A percentile compares a stretch with the other conserved stretches of the same genome.
phyloP scores from a whole-genome alignment of 2,113 vertebrate genomes.

The Electrona antarctica region DNA sequence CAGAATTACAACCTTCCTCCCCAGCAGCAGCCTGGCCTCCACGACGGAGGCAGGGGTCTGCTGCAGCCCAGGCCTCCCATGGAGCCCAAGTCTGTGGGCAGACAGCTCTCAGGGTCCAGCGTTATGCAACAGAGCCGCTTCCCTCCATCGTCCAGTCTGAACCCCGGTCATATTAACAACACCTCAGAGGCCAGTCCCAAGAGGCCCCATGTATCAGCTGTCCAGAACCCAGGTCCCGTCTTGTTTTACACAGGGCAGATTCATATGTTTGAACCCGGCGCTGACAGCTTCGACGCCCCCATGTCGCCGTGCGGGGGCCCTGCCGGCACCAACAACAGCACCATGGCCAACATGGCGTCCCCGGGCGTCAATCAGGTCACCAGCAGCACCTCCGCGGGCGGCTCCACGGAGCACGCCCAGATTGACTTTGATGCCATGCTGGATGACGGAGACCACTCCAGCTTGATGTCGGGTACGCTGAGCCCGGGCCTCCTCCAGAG shows the following conservation, averaged over 20 bases:
- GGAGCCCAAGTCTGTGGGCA: conserved; percentile 79
- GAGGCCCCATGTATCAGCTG: conserved; percentile 60
- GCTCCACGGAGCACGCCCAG: conserved; percentile 83
- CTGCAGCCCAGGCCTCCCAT: conserved; percentile 88
- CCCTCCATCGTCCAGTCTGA: conserved; percentile 69
- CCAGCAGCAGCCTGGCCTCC: conserved; percentile 69
- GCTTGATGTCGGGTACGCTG: conserved; percentile 92
- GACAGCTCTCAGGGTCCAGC: conserved; percentile 74
- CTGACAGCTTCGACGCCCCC: conserved; percentile 72
- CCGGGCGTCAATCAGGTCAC: conserved; percentile 94
- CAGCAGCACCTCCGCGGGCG: conserved; percentile 88
- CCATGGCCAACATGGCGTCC: conserved; percentile 84
- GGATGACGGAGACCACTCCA: conserved; percentile 96
- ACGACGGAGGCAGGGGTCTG: conserved; percentile 65
- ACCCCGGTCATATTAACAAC: conserved; percentile 69
- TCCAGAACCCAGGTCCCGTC: conserved; percentile 69
- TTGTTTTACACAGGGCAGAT: conserved; percentile 90
- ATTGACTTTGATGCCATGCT: conserved; percentile 98
- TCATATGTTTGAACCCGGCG: conserved; percentile 87
- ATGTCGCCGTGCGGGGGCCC: conserved; percentile 76
- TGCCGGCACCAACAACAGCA: conserved; percentile 62
- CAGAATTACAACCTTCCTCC: conserved; percentile 71
- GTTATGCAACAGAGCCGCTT: conserved; percentile 80
- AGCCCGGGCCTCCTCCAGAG: conserved; percentile 95
- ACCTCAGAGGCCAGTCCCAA: conserved; percentile 83